Percentiles rank a stretch among this genome's conserved stretches.
phyloP scores from a whole-genome alignment of 2,888 invertebrate genomes.

The Diogma glabrata region DNA sequence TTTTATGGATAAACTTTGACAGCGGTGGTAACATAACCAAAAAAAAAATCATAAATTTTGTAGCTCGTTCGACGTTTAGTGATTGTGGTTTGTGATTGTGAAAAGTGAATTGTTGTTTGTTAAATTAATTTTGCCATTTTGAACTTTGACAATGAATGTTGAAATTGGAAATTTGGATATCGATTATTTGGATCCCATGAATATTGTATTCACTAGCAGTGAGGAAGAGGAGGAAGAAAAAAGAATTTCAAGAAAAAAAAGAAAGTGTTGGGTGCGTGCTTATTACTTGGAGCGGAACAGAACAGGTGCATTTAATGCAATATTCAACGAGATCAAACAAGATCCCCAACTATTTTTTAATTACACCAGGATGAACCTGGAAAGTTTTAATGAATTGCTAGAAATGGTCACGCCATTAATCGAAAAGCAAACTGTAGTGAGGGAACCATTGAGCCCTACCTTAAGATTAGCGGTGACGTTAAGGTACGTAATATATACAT shows the following conservation, averaged over 20 bases:
- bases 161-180: no score
- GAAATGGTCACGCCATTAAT: not conserved
- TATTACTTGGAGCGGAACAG: not conserved
- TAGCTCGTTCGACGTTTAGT: no score
- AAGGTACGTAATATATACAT: not conserved
- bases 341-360: not conserved
- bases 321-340: not conserved
- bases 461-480: not conserved
- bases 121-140: no score
- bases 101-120: no score
- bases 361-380: not conserved
- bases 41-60: no score
- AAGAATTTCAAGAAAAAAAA: no score
- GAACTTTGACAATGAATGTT: no score
- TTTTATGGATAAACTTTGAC: no score
- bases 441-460: not conserved
- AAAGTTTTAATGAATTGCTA: not conserved
- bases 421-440: not conserved
- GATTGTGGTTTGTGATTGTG: no score
- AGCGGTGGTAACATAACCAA: no score
- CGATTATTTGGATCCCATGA: no score
- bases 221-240: not conserved
- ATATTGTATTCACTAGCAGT: no score
- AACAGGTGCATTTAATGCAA: not conserved
- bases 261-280: not conserved